A percentile compares a stretch with the other conserved stretches of the same genome.
Conservation (phyloP, 2,113 vertebrate species). For the Chloropsis cyanopogon region DNA sequence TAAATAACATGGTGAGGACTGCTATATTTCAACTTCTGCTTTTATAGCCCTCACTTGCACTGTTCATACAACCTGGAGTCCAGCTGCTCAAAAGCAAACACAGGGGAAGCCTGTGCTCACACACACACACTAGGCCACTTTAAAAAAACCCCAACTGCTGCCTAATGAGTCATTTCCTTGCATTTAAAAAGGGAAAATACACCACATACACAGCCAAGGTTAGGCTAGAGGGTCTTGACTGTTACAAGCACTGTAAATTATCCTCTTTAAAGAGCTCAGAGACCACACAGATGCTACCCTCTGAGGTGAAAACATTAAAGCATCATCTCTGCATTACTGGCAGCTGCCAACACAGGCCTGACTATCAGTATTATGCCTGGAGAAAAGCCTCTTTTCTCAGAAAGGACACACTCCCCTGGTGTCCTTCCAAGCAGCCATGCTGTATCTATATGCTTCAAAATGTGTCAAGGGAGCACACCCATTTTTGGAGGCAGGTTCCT, state of each 20-base stretch:
- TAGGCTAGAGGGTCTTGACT: not conserved
- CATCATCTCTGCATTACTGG: not conserved
- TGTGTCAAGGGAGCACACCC: not conserved
- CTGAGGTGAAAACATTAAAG: not conserved
- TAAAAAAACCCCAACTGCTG: not conserved
- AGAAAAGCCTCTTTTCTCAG: not conserved
- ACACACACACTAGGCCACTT: not conserved
- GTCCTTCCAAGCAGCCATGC: not conserved
- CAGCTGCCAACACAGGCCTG: not conserved
- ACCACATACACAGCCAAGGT: not conserved
- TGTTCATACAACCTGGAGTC: not conserved
- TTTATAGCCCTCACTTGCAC: not conserved
- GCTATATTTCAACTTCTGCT: not conserved
- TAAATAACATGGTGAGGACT: not conserved
- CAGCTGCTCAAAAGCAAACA: not conserved
- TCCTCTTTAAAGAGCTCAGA: not conserved
- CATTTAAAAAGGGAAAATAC: not conserved
- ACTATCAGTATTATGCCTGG: not conserved
- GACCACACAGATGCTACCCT: not conserved
- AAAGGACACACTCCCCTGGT: not conserved
- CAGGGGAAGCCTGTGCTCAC: not conserved
- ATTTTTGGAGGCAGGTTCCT: not conserved
- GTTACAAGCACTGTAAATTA: not conserved
- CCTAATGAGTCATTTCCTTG: conserved; percentile 20
- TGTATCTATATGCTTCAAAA: not conserved